Conservation (phyloP, 1,140 invertebrate species). For the Colletes latitarsis region DNA sequence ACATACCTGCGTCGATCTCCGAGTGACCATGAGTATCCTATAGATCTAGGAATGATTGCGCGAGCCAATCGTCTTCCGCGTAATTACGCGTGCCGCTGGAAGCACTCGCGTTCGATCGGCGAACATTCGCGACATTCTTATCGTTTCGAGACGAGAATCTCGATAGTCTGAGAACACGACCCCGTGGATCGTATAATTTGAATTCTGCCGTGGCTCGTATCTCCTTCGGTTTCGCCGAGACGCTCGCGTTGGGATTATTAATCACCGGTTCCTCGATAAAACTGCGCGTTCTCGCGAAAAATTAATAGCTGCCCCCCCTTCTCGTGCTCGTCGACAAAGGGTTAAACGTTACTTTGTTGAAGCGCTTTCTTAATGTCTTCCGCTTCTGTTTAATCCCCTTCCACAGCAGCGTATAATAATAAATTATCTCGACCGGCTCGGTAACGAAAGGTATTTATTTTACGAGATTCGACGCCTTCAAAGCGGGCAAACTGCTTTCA, state of each 20-base stretch:
- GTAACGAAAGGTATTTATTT: conserved; percentile 49
- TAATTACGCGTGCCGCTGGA: neutral
- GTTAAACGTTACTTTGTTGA: conserved; percentile 44
- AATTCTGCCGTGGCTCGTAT: neutral
- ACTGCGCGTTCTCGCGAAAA: conserved; percentile 8
- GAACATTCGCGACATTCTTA: neutral
- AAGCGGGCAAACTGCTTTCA: conserved; percentile 34
- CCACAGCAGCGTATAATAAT: conserved; percentile 34
- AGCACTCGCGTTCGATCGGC: neutral
- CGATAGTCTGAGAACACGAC: neutral
- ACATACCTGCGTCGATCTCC: no score
- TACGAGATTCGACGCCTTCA: conserved; percentile 36
- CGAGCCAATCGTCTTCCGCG: neutral
- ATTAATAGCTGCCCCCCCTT: neutral
- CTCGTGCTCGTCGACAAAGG: conserved; percentile 16
- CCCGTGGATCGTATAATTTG: neutral
- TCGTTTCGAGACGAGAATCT: neutral
- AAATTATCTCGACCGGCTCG: conserved; percentile 17
- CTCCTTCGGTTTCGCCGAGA: neutral
- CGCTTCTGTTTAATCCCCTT: conserved; percentile 31
- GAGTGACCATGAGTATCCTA: no score
- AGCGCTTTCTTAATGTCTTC: conserved; percentile 29
- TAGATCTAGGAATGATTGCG: no score
- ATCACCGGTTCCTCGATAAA: conserved; percentile 30
- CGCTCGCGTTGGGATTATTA: conserved; percentile 7